phyloP scores from a whole-genome alignment of 2,797 vertebrate genomes.

The Antrozous pallidus region DNA sequence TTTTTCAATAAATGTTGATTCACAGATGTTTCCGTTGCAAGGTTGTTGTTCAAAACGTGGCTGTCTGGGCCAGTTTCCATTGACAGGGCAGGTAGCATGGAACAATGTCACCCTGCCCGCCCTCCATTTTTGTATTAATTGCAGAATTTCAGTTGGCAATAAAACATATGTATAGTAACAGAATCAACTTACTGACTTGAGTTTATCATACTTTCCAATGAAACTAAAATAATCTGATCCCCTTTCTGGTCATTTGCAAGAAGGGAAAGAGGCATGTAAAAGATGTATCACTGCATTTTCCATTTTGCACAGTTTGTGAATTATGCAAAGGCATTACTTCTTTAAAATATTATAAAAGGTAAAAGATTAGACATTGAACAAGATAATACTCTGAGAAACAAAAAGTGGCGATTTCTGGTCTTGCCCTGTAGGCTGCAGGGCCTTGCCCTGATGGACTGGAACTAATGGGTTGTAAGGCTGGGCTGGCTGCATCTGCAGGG shows the following conservation, averaged over 20 bases:
- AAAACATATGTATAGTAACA: not conserved
- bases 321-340: not conserved
- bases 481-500: too few species aligned
- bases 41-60: not conserved
- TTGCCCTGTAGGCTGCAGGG: not conserved
- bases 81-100: too few species aligned
- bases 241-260: not conserved
- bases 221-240: not conserved
- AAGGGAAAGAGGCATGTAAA: not conserved
- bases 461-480: not conserved
- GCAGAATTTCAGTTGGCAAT: not conserved
- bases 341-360: not conserved
- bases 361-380: not conserved
- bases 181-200: not conserved
- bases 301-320: not conserved
- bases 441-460: not conserved
- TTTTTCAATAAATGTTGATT: not conserved
- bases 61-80: not conserved
- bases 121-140: not conserved
- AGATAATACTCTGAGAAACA: not conserved
- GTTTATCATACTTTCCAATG: not conserved
- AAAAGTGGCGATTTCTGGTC: not conserved
- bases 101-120: not conserved
- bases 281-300: rapidly evolving
- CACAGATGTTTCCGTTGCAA: not conserved